Evolutionary conservation across 2,888 invertebrate genomes (phyloP).

Genomic region (Amiota communis): DNA sequence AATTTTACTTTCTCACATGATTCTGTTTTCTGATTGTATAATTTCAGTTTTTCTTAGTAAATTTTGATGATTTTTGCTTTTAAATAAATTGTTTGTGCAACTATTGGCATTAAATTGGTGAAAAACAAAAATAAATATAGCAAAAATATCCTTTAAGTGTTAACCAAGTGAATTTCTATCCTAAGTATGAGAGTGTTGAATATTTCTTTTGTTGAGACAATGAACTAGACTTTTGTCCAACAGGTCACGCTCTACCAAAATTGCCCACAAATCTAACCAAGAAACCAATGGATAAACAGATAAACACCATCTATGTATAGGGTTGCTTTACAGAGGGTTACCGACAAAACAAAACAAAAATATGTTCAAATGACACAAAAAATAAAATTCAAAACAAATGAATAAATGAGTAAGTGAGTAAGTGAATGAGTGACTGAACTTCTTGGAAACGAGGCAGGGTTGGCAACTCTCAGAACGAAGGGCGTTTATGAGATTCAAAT

Average conservation of each 20-base stretch:
- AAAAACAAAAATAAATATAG: no score
- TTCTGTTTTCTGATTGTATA: neutral
- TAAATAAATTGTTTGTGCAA: no score
- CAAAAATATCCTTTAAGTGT: no score
- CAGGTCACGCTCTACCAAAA: constrained; percentile 29
- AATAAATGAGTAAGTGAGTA: constrained; percentile 1
- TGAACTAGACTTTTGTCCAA: neutral
- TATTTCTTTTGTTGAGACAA: no score
- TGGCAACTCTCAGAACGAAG: no score
- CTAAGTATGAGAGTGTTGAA: no score
- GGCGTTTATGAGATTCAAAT: no score
- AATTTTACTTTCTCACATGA: neutral
- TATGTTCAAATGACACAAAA: neutral
- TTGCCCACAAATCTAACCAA: constrained; percentile 33
- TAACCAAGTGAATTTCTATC: no score
- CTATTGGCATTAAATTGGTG: no score
- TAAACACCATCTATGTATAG: neutral
- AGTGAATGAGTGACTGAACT: neutral
- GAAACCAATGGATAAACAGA: neutral
- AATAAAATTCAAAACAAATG: neutral
- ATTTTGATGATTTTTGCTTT: no score
- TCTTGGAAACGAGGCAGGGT: neutral
- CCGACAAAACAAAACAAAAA: constrained; percentile 3
- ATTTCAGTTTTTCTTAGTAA: no score
- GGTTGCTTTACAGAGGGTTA: neutral